Conservation (phyloP, 1,140 invertebrate species). For the Halesus radiatus region DNA sequence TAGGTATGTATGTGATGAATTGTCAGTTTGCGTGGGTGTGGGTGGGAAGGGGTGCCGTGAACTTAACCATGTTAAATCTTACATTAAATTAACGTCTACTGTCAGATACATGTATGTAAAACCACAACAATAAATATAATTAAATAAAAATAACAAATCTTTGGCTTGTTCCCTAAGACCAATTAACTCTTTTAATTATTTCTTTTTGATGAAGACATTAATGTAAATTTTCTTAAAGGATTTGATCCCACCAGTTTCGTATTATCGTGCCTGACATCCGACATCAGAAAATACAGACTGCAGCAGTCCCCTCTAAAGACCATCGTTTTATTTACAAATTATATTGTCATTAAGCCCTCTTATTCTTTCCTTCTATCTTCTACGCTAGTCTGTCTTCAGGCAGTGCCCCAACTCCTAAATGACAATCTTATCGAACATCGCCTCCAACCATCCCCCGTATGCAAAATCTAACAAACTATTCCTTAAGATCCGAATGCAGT, state of each 20-base stretch:
- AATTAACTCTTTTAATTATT: constrained; percentile 68
- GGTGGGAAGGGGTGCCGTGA: neutral
- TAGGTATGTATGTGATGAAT: neutral
- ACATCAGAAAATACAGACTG: constrained; percentile 52
- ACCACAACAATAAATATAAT: constrained; percentile 72
- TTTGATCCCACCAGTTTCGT: constrained; percentile 72
- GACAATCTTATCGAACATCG: constrained; percentile 39
- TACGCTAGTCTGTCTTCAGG: constrained; percentile 39
- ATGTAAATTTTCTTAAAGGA: constrained; percentile 71
- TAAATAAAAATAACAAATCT: constrained; percentile 76
- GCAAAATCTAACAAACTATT: constrained; percentile 54
- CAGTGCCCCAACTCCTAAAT: constrained; percentile 44
- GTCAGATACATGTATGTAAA: constrained; percentile 62
- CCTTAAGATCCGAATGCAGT: constrained; percentile 52
- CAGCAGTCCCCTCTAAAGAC: constrained; percentile 56
- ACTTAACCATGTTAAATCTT: constrained; percentile 48
- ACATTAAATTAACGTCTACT: constrained; percentile 65
- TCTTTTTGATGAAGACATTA: constrained; percentile 61
- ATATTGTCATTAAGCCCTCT: constrained; percentile 72
- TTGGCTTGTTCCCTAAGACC: constrained; percentile 75
- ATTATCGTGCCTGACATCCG: constrained; percentile 60
- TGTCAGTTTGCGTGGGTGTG: neutral
- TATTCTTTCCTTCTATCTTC: constrained; percentile 62
- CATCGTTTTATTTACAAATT: constrained; percentile 63
- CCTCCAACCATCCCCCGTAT: constrained; percentile 40